Conservation (phyloP, 2,113 vertebrate species). For the Aegithalos caudatus region DNA sequence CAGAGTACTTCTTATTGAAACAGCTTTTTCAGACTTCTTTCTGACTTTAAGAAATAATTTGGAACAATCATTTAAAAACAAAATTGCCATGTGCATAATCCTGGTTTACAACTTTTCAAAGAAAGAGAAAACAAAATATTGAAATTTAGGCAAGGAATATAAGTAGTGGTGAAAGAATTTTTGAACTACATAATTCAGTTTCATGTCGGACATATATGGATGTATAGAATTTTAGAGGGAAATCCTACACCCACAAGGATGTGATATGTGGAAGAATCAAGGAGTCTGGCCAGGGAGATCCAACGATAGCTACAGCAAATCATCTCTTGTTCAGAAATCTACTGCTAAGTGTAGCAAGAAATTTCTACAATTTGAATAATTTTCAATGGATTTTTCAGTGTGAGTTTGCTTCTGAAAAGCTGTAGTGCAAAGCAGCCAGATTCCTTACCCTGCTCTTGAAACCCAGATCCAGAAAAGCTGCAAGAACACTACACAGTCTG, state of each 20-base stretch:
- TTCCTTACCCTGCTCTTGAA: not conserved
- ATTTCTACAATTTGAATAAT: not conserved
- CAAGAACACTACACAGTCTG: not conserved
- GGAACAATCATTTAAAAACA: not conserved
- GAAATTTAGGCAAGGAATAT: not conserved
- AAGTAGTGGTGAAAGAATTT: not conserved
- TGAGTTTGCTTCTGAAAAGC: not conserved
- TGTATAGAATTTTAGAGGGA: not conserved
- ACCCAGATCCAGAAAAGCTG: not conserved
- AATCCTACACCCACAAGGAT: not conserved
- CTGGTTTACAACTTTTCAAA: not conserved
- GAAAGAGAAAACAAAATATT: not conserved
- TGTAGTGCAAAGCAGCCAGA: not conserved
- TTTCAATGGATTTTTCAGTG: not conserved
- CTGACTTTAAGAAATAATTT: not conserved
- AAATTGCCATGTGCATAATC: not conserved
- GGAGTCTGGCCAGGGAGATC: not conserved
- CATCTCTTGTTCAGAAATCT: not conserved
- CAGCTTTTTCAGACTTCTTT: not conserved
- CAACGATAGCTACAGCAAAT: rapidly evolving
- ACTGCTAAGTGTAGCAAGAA: not conserved
- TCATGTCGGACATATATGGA: not conserved
- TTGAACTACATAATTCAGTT: not conserved
- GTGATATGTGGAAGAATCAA: not conserved
- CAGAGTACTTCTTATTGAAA: not conserved